Evolutionary conservation across 2,888 invertebrate genomes (phyloP).

Genomic region (Caenorhabditis uteleia): DNA sequence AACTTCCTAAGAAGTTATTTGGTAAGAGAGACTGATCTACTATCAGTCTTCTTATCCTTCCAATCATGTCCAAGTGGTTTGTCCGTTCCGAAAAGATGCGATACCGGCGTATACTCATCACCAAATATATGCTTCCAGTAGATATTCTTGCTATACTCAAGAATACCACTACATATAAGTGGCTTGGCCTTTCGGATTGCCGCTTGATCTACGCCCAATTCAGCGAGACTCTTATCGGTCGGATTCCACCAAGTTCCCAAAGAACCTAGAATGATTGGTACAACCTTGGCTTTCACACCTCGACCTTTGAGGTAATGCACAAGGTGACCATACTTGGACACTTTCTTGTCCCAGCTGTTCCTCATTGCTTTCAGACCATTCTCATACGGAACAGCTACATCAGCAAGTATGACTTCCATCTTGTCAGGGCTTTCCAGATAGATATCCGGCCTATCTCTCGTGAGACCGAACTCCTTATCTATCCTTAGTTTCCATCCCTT

Average conservation of each 20-base stretch:
- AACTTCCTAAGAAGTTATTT: too few species aligned
- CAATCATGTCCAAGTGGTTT: too few species aligned
- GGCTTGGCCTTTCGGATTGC: background rate
- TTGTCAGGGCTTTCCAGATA: background rate
- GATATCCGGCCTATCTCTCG: conserved; percentile 1
- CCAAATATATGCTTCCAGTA: conserved; percentile 11
- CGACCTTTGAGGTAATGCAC: background rate
- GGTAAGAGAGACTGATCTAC: too few species aligned
- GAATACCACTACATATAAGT: background rate
- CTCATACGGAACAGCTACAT: conserved; percentile 9
- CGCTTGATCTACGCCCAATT: background rate
- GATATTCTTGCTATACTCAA: conserved; percentile 7
- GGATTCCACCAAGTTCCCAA: conserved; percentile 4
- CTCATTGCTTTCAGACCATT: conserved; percentile 1
- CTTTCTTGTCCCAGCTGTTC: background rate
- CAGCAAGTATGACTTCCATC: background rate
- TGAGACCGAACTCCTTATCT: background rate
- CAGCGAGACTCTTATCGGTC: background rate
- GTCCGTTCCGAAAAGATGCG: too few species aligned
- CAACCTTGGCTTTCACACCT: background rate
- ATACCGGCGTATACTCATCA: background rate
- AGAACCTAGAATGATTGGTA: conserved; percentile 1
- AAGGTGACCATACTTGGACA: conserved; percentile 9
- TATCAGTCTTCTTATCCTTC: too few species aligned
- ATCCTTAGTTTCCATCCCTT: background rate